phyloP scores from a whole-genome alignment of 2,797 vertebrate genomes.

The Sandelia bainsii region DNA sequence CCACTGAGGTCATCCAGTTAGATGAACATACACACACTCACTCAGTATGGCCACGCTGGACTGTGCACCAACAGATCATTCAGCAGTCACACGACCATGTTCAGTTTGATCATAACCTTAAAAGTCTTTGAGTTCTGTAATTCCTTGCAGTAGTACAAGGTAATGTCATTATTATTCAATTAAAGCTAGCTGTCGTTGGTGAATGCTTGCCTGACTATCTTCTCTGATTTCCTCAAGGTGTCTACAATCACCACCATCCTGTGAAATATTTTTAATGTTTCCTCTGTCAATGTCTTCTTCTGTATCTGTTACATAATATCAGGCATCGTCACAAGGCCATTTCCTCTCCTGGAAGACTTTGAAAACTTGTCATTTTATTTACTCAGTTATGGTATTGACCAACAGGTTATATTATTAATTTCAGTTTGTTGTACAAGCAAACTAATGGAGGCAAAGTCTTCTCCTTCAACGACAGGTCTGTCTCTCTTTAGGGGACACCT shows the following conservation, averaged over 20 bases:
- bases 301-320: conserved; percentile 17
- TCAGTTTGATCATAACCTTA: conserved; percentile 44
- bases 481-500: conserved; percentile 42
- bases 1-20: conserved; percentile 69
- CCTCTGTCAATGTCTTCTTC: conserved; percentile 30
- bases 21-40: conserved; percentile 44
- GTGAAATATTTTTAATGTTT: conserved; percentile 39
- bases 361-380: conserved; percentile 12
- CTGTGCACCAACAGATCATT: conserved; percentile 13
- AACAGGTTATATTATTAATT: conserved; percentile 13
- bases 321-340: conserved; percentile 14
- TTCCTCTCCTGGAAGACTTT: conserved; percentile 14
- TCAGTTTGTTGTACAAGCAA: conserved; percentile 24
- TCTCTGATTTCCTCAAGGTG: conserved; percentile 42
- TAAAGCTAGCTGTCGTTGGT: conserved; percentile 51
- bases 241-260: conserved; percentile 21
- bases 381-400: conserved; percentile 16
- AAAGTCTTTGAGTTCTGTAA: conserved; percentile 34
- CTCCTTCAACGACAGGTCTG: conserved; percentile 60
- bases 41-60: conserved; percentile 19
- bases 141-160: conserved; percentile 40
- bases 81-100: conserved; percentile 25
- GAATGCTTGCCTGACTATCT: conserved; percentile 19
- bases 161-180: conserved; percentile 52
- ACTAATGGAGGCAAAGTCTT: conserved; percentile 41